phyloP scores from a whole-genome alignment of 2,113 vertebrate species.

The Dolichallabes microphthalmus region DNA sequence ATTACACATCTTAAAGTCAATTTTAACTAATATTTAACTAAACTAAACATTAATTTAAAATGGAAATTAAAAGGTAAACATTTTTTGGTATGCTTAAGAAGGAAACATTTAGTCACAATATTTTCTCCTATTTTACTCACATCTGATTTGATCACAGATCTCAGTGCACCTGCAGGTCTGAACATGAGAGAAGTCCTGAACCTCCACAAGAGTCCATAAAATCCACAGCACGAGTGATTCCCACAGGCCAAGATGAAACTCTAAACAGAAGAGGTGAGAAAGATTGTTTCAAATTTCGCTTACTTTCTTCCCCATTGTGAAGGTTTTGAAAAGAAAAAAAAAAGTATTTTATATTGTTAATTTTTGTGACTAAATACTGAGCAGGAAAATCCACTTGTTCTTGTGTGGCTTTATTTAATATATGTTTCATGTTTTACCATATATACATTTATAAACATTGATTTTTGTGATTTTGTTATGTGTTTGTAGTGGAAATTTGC shows the following conservation, averaged over 20 bases:
- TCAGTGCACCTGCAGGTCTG: slow-evolving; percentile 33
- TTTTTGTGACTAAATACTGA: not conserved
- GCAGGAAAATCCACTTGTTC: not conserved
- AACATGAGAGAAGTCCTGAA: slow-evolving; percentile 40
- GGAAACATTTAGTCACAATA: not conserved
- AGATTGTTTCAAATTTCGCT: not conserved
- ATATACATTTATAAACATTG: not conserved
- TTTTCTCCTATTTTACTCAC: not conserved
- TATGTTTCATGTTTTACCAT: not conserved
- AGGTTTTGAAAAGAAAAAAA: not conserved
- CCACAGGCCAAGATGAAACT: slow-evolving; percentile 46
- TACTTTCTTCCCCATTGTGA: not conserved
- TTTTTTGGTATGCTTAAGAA: not conserved
- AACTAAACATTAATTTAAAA: not conserved
- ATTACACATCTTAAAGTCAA: not conserved
- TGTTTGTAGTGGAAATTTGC: not conserved
- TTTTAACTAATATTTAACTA: not conserved
- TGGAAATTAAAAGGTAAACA: not conserved
- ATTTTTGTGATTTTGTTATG: not conserved
- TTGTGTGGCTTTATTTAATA: not conserved
- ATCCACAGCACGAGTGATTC: not conserved
- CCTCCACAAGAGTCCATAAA: slow-evolving; percentile 32
- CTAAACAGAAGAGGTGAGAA: slow-evolving; percentile 57
- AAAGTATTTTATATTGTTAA: not conserved
- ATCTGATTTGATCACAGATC: not conserved